Evolutionary conservation across 2,888 invertebrate genomes (phyloP).

Genomic region (Lepidochitona cinerea): DNA sequence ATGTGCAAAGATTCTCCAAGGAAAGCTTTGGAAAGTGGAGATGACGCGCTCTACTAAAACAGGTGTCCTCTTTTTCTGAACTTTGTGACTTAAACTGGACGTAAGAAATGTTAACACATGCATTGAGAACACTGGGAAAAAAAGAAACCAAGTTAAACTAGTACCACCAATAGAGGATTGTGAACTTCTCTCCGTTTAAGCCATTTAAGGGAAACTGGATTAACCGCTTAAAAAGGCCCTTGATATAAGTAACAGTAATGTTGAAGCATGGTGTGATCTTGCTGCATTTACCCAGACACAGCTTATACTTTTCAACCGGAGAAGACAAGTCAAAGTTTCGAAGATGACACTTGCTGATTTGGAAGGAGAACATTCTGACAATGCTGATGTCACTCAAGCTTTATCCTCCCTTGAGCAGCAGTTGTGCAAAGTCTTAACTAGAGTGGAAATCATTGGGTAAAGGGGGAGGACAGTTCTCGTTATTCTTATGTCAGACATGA

Average conservation of each 20-base stretch:
- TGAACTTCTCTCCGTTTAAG: no score
- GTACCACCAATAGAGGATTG: neutral
- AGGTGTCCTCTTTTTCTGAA: neutral
- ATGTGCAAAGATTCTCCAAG: neutral
- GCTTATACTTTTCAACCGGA: conserved; percentile 10
- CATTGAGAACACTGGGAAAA: neutral
- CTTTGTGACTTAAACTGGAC: neutral
- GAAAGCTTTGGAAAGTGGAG: no score
- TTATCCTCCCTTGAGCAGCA: conserved; percentile 11
- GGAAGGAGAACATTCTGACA: neutral
- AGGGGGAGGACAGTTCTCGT: conserved; percentile 11
- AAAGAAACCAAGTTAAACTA: neutral
- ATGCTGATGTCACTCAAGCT: neutral
- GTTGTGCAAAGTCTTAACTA: neutral
- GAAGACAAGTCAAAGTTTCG: conserved; percentile 13
- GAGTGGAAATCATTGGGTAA: conserved; percentile 10
- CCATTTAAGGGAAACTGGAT: no score
- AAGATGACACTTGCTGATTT: neutral
- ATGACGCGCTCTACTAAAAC: neutral
- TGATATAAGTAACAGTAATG: no score
- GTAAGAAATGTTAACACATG: neutral
- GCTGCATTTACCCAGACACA: neutral
- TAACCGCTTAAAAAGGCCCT: no score
- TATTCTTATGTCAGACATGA: neutral
- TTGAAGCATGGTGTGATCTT: no score